These are phyloP conservation scores for Ursus arctos DNA, from an alignment of 2,113 vertebrate species.

Conservation along the genomic window DNA sequence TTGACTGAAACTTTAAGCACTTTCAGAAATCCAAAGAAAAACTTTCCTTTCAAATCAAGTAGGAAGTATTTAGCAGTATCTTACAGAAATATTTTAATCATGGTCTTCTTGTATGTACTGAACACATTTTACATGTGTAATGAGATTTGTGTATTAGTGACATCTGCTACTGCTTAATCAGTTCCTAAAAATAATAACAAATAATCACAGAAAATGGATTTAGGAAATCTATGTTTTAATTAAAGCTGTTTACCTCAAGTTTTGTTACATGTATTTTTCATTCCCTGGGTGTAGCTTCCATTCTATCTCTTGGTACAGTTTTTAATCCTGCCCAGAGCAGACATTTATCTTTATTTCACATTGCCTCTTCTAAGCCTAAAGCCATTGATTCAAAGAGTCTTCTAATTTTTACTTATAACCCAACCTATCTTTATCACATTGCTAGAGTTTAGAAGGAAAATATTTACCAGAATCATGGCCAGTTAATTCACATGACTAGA, in stretches of 20 bases:
- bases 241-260: conserved; percentile 78
- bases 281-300: conserved; percentile 47
- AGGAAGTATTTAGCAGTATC: conserved; percentile 61
- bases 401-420: conserved; percentile 70
- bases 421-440: conserved; percentile 65
- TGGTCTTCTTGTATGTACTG: conserved; percentile 54
- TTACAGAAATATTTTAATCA: conserved; percentile 74
- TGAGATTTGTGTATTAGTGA: conserved; percentile 75
- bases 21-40: conserved; percentile 57
- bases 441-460: neutral
- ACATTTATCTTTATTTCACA: conserved; percentile 69
- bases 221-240: conserved; percentile 81
- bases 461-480: neutral
- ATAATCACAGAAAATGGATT: conserved; percentile 82
- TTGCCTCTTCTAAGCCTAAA: conserved; percentile 61
- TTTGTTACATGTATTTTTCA: conserved; percentile 66
- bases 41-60: conserved; percentile 51
- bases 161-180: conserved; percentile 82
- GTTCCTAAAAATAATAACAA: conserved; percentile 76
- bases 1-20: conserved; percentile 30
- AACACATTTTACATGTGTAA: conserved; percentile 74
- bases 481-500: conserved; percentile 40
- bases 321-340: conserved; percentile 70
- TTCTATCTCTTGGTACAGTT: conserved; percentile 57
- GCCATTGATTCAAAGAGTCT: conserved; percentile 51